phyloP scores from a whole-genome alignment of 1,140 invertebrate genomes.

The Andricus grossulariae region DNA sequence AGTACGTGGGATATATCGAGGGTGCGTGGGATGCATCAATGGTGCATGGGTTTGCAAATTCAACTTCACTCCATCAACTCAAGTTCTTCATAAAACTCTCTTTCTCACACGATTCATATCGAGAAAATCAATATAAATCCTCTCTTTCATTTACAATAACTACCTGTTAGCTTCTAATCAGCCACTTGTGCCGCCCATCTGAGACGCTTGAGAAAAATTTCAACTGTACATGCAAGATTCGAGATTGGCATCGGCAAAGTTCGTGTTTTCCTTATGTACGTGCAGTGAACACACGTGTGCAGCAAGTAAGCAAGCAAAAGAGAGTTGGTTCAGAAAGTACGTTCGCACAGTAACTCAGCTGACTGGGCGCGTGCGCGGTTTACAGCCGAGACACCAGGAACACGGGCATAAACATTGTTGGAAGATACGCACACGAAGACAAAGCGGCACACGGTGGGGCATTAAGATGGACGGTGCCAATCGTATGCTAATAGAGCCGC shows the following conservation, averaged over 20 bases:
- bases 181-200: background rate
- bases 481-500: constrained; percentile 73
- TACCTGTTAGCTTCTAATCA: background rate
- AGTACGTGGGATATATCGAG: no score
- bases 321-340: constrained; percentile 42
- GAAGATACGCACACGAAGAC: constrained; percentile 62
- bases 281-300: constrained; percentile 47
- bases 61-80: no score
- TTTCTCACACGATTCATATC: no score
- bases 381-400: constrained; percentile 66
- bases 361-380: constrained; percentile 66
- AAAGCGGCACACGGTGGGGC: constrained; percentile 52
- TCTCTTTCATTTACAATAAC: no score
- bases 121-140: background rate
- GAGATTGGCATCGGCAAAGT: background rate
- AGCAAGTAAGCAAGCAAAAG: constrained; percentile 42
- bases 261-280: constrained; percentile 6
- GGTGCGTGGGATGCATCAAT: no score
- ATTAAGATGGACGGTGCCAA: constrained; percentile 74
- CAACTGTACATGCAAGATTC: background rate
- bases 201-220: background rate
- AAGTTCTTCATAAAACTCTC: no score
- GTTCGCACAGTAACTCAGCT: constrained; percentile 50
- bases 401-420: constrained; percentile 72
- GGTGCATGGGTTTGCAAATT: no score